Conservation (phyloP, 2,888 invertebrate genomes). For the Thecocarcelia acutangulata region DNA sequence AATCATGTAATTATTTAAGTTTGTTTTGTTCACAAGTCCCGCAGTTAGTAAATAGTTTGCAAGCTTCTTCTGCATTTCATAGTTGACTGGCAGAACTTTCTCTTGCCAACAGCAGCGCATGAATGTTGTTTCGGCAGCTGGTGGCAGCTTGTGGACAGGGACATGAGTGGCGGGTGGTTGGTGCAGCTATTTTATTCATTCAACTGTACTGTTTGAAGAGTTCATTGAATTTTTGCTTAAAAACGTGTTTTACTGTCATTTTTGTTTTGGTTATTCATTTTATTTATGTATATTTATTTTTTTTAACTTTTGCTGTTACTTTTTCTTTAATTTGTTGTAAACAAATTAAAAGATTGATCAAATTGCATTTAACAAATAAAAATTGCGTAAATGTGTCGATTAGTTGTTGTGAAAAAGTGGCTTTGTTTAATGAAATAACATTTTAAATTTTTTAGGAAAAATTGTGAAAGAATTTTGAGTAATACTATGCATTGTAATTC, state of each 20-base stretch:
- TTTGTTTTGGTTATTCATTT: slow-evolving; percentile 4
- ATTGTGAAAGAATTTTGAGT: too few species aligned
- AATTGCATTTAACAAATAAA: slow-evolving; percentile 32
- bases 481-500: too few species aligned
- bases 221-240: slow-evolving; percentile 64
- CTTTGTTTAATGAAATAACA: too few species aligned
- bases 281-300: slow-evolving; percentile 17
- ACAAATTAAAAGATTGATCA: slow-evolving; percentile 51
- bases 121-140: slow-evolving; percentile 29
- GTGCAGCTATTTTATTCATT: slow-evolving; percentile 36
- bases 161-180: slow-evolving; percentile 9
- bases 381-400: slow-evolving; percentile 47
- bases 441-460: too few species aligned
- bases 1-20: slow-evolving; percentile 7
- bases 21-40: background rate
- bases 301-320: background rate
- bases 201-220: slow-evolving; percentile 55
- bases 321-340: slow-evolving; percentile 54
- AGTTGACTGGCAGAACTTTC: slow-evolving; percentile 65
- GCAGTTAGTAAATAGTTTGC: slow-evolving; percentile 41
- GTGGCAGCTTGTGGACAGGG: background rate
- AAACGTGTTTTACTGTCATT: slow-evolving; percentile 65
- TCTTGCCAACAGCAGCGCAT: slow-evolving; percentile 61
- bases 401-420: too few species aligned
- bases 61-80: slow-evolving; percentile 55